Base-by-base conservation (phyloP, 2,797 vertebrate genomes). In the Gymnothorax javanicus region DNA sequence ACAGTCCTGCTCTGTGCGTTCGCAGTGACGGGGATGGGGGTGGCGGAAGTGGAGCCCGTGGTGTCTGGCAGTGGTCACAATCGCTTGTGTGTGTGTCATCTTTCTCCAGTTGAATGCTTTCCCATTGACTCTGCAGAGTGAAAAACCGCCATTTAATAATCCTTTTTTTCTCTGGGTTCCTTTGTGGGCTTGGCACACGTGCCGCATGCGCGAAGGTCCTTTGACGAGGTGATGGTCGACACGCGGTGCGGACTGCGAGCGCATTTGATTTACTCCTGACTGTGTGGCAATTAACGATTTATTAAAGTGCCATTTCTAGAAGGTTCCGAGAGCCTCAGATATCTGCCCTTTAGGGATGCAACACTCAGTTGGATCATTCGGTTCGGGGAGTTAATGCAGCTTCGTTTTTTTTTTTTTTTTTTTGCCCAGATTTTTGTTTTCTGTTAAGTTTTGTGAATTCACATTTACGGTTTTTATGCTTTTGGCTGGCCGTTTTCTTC, bases 201-300 rank as follows among this genome's bases (percentile, higher is more conserved):
- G 27, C 13, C 23, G 11, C 57, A 15, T 27, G 58, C 7, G n/a
- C 2, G 12, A 12, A 79, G 33, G 20, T 62, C 15, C 54, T 3
- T 50, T 23, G 82, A 57, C 82, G 3, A 62, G 1, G 59, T 8
- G 58, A 43, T 3, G 7, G 85, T 50, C 13, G 60, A 17, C 79
- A 27, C 83, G 33, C 56, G 52, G 17, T 43, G 62, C 64, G 57
- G 43, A 3, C 60, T 71, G 13, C 52, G 25, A 17, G 52, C 2
- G 8, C 43, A 54, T 73, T 83, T 75, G 20, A 71, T 83, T 25
- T 87, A 71, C 69, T 52, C n/a, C 67, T 50, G n/a, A 58, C 79
- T 13, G 79, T 54, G 85, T 60, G 23, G 86, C 79, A 69, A 71
- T 84, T 69, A 86, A 69, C 23, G 23, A 43, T 81, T 82, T 67